These are phyloP conservation scores for Turritopsis dohrnii DNA, from an alignment of 30 jellyfish, hydroid and myxozoan species.

Conservation along the genomic window DNA sequence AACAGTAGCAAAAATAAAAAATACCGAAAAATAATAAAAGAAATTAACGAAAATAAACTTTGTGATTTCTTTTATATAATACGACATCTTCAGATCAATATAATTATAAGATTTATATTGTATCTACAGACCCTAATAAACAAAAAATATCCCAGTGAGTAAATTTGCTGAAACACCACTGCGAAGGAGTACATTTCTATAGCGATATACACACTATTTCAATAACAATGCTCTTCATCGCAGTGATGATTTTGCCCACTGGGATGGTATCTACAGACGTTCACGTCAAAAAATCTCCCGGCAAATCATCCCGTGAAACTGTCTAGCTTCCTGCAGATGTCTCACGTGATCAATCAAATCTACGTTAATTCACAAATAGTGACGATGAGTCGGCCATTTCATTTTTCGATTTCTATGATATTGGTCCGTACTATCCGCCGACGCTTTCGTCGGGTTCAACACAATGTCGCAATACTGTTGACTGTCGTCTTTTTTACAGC, in stretches of 20 bases:
- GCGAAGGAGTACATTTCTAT: no score
- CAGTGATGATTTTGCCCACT: no score
- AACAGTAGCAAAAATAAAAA: background rate
- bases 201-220: no score
- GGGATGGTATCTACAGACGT: no score
- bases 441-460: slow-evolving; percentile 59
- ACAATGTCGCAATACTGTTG: slow-evolving; percentile 61
- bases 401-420: slow-evolving; percentile 1
- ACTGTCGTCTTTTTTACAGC: slow-evolving; percentile 42
- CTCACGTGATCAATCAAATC: background rate
- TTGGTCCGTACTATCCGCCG: slow-evolving; percentile 17
- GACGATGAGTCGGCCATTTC: slow-evolving; percentile 38
- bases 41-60: no score
- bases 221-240: no score
- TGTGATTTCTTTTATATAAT: background rate
- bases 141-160: background rate
- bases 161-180: no score
- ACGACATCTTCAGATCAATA: background rate
- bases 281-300: no score
- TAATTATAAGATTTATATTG: background rate
- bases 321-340: background rate
- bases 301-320: no score
- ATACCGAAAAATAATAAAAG: background rate
- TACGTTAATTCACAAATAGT: slow-evolving; percentile 8
- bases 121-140: background rate